These are phyloP conservation scores for Blastomussa wellsi DNA, from an alignment of 92 coral and sea anemone genomes.

Conservation along the genomic window DNA sequence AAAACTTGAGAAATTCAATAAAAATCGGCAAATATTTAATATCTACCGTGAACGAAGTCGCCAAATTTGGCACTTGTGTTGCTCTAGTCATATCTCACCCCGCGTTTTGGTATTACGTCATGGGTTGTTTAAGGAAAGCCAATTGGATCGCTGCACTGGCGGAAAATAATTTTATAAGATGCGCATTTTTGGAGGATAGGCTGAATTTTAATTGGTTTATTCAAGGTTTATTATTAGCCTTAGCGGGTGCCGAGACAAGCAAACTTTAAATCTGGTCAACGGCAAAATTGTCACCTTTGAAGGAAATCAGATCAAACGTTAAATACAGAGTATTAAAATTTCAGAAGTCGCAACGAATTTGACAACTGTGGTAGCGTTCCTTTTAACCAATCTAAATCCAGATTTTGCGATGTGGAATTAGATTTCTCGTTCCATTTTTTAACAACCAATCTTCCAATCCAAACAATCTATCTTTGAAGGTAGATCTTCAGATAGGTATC, in stretches of 20 bases:
- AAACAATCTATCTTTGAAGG: too few species aligned
- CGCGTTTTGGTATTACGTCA: slow-evolving; percentile 38
- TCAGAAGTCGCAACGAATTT: too few species aligned
- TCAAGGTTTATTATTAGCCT: not conserved
- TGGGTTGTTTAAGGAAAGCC: slow-evolving; percentile 9
- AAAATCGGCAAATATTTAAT: not conserved
- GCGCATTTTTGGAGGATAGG: not conserved
- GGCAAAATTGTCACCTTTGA: not conserved
- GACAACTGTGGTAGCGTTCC: too few species aligned
- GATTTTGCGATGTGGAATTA: too few species aligned
- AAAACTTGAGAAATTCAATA: not conserved
- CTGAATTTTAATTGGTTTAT: slow-evolving; percentile 21
- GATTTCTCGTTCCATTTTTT: too few species aligned
- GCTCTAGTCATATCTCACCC: slow-evolving; percentile 44
- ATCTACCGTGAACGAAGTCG: slow-evolving; percentile 19
- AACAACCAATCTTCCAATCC: too few species aligned
- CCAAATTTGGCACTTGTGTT: slow-evolving; percentile 31
- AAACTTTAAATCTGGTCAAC: not conserved
- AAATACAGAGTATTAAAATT: not conserved
- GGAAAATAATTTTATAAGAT: not conserved
- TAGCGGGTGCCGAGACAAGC: slow-evolving; percentile 28
- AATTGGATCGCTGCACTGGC: slow-evolving; percentile 16
- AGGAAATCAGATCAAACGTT: not conserved
- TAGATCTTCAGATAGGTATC: too few species aligned
- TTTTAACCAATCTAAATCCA: too few species aligned